Base-by-base conservation (phyloP, 2,797 vertebrate species). In the Sebastiscus albofasciatus region DNA sequence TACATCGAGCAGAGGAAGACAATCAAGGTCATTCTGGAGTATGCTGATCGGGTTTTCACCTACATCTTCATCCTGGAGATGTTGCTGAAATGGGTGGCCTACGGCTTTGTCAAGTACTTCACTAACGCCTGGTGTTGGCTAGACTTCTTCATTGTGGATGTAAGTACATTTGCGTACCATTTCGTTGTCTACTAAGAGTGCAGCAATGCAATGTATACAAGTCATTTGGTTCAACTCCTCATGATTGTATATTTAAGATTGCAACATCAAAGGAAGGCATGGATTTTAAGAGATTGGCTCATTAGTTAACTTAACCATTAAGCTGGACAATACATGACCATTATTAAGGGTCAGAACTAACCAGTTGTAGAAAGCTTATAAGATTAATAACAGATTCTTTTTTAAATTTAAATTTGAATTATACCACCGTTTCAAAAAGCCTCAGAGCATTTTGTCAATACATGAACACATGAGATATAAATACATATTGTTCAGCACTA, bases 21-120 rank as follows among this genome's bases (percentile, higher is more conserved):
- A 24, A 96, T 99, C 64, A 87, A 94, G 8, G 96, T 98, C 85
- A 96, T 99, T 87, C 94, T 99, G 88, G 97, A 99, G 42, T 99
- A 99, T 0, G 99, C 99, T 0, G 99, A 99, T 93, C 96, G 98
- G 5, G 98, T 99, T 81, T 99, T 99, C 94, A 99, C 98, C 12
- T 99, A 99, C 83, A 99, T 99, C 87, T 99, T 99, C 94, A 99
- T 99, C 94, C 95, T 99, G 95, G 99, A 99, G 95, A 99, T 99
- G 99, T 71, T 99, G 94, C 96, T 99, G 20, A 99, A 99, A 85
- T 99, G 98, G 98, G 97, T 98, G 26, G 99, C 99, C 60, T 99
- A 99, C 0, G 99, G 99, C 60, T 99, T 99, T 2, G 97, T 98
- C 89, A 99, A 99, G 89, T 99, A 99, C 95, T 99, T 99, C 96